Evolutionary conservation across 2,888 invertebrate genomes (phyloP), one percentile per base, ranked within the genome.

Genomic region (Rhamphomyia laevipes): DNA sequence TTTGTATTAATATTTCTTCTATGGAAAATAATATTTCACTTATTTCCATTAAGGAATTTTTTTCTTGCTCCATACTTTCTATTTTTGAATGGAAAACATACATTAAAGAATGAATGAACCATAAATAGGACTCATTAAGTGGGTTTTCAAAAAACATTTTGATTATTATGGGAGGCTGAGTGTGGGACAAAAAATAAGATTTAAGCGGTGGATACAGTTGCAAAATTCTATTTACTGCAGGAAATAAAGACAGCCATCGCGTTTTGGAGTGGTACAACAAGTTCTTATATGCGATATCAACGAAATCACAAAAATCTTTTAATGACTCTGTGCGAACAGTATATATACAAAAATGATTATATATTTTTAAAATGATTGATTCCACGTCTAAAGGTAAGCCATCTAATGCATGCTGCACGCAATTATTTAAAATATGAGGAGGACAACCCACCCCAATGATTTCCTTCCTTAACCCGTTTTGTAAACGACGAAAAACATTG

Each of bases 401-500:
- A 18, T 41, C 41, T 13, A 41, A 41, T 41, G 17, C 41, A 18
- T 17, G 18, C 21, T 21, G 21, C 10, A 21, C 18, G 21, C 21
- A 13, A 27, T 42, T 42, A 23, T 42, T 21, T 23, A n/a, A 9
- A 23, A 27, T 23, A 15, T 42, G 42, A 3, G 21, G 21, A 23
- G 23, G 42, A 27, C 41, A 41, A 16, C 41, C 41, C 13, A 41
- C 41, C 13, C n/a, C 43, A 30, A 43, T 27, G 7, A 43, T 16
- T 13, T 43, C 17, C 30, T 21, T 17, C n/a, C 27, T n/a, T 12
- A 43, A 17, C 6, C 15, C n/a, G n/a, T 10, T 10, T 43, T 43
- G 23, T 38, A 52, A 18, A 38, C 45, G n/a, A 21, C 46, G 21
- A 38, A 48, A 51, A 11, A 54, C 49, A 46, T 56, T 56, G 15